Conservation (phyloP, 2,113 vertebrate species). For the Murina feae region DNA sequence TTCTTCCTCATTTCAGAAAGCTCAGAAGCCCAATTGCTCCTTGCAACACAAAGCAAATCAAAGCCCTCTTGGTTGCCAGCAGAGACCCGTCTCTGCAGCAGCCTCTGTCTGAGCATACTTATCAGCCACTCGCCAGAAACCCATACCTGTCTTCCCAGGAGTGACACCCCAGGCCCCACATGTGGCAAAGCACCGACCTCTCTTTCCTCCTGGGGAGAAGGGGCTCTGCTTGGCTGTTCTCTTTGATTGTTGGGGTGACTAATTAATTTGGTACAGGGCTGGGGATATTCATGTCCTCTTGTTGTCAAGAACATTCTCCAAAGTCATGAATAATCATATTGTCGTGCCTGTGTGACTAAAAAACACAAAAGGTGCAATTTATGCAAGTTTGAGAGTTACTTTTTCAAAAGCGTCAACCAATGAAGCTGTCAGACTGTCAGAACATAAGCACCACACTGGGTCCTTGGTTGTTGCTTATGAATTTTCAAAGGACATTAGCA, state of each 20-base stretch:
- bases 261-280: constrained; percentile 39
- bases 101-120: not conserved
- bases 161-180: not conserved
- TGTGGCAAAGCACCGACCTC: not conserved
- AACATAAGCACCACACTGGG: not conserved
- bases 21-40: not conserved
- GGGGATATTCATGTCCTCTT: constrained; percentile 14
- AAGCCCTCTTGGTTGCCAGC: not conserved
- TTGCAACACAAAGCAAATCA: constrained; percentile 49
- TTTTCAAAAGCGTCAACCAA: constrained; percentile 58
- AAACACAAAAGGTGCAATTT: constrained; percentile 61
- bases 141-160: constrained; percentile 2
- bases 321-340: constrained; percentile 68
- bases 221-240: constrained; percentile 9
- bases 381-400: constrained; percentile 58
- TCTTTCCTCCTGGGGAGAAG: not conserved
- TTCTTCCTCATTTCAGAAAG: constrained; percentile 9
- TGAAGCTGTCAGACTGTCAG: constrained; percentile 61
- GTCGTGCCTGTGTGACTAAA: constrained; percentile 52
- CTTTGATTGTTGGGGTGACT: constrained; percentile 52
- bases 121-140: constrained; percentile 25
- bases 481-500: constrained; percentile 71
- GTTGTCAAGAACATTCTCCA: constrained; percentile 44
- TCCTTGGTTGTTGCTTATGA: constrained; percentile 54
- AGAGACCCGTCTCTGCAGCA: not conserved